Evolutionary conservation across 2,113 vertebrate species (phyloP).

Genomic region (Epinephelus lanceolatus): DNA sequence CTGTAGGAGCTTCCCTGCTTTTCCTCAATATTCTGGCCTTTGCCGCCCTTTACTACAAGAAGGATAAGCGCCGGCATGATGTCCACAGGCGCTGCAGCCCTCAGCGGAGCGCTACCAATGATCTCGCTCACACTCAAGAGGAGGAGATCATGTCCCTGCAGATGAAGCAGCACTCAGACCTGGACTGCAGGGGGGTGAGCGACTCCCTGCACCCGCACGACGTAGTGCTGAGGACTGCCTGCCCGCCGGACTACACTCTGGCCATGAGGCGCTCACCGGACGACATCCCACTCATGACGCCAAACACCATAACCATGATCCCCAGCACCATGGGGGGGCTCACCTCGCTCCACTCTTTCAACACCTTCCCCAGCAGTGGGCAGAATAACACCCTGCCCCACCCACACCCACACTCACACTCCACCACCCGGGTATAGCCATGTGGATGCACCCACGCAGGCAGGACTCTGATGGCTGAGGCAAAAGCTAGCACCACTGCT

Average conservation of each 20-base stretch:
- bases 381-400: slow-evolving; percentile 98
- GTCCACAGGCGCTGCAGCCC: slow-evolving; percentile 97
- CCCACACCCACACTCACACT: slow-evolving; percentile 97
- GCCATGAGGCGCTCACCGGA: slow-evolving; percentile 99
- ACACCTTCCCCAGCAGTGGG: slow-evolving; percentile 95
- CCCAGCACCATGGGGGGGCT: slow-evolving; percentile 98
- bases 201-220: slow-evolving; percentile 96
- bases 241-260: slow-evolving; percentile 98
- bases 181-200: slow-evolving; percentile 89
- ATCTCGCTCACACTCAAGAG: slow-evolving; percentile 97
- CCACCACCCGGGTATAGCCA: slow-evolving; percentile 99
- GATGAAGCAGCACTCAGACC: slow-evolving; percentile 99
- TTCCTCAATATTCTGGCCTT: slow-evolving; percentile 99
- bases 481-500: slow-evolving; percentile 43
- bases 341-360: slow-evolving; percentile 95
- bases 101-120: slow-evolving; percentile 92
- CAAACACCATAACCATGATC: slow-evolving; percentile 99
- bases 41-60: slow-evolving; percentile 98
- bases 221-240: slow-evolving; percentile 97
- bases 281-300: slow-evolving; percentile 98
- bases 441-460: slow-evolving; percentile 36
- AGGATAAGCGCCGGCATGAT: slow-evolving; percentile 97
- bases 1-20: slow-evolving; percentile 95
- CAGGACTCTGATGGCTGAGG: slow-evolving; percentile 63
- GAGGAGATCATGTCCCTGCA: slow-evolving; percentile 99